Evolutionary conservation across 92 coral and sea anemone species (phyloP).

Genomic region (Phenganax subtilis): DNA sequence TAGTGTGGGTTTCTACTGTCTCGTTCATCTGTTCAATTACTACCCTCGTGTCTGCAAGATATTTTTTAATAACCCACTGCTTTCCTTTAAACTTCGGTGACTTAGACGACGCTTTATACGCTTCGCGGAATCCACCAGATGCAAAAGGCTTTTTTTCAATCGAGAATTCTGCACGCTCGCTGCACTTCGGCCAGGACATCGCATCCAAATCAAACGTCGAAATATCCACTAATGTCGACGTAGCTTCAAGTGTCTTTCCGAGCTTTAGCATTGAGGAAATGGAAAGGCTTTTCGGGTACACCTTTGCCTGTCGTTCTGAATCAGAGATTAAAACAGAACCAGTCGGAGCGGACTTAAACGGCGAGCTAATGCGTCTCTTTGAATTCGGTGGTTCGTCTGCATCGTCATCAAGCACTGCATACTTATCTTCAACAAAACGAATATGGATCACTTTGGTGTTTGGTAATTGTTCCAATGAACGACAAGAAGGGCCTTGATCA

Average conservation of each 20-base stretch:
- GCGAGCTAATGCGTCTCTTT: neutral
- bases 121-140: too few species aligned
- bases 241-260: neutral
- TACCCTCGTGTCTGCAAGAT: neutral
- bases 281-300: neutral
- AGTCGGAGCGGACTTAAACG: neutral
- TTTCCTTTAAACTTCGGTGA: neutral
- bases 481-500: neutral
- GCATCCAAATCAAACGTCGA: too few species aligned
- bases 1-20: neutral
- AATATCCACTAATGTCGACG: neutral
- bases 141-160: too few species aligned
- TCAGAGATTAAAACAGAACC: neutral
- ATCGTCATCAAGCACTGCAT: too few species aligned
- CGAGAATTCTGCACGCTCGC: neutral
- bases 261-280: neutral
- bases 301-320: neutral
- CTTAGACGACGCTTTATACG: neutral
- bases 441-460: neutral
- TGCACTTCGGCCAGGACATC: neutral
- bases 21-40: neutral
- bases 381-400: neutral
- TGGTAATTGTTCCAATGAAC: neutral
- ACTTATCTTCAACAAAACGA: neutral
- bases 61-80: neutral